These are phyloP conservation scores for Oppia nitens DNA, from an alignment of 1,140 invertebrate genomes.

Conservation along the genomic window DNA sequence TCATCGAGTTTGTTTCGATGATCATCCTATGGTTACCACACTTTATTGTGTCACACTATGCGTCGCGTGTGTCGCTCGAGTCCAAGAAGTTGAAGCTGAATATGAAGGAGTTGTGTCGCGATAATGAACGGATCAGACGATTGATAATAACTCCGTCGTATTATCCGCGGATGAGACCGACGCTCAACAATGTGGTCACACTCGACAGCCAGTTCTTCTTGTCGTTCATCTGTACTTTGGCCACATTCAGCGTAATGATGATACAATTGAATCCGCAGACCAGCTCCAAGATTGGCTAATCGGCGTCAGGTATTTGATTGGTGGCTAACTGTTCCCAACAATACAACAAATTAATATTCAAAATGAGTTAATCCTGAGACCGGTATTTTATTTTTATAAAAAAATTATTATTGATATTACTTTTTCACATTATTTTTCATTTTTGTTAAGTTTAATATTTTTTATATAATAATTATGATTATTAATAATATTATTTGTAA, in stretches of 20 bases:
- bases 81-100: conserved; percentile 3
- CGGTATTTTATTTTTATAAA: too few relatives aligned
- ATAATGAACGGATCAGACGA: not conserved
- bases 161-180: conserved; percentile 9
- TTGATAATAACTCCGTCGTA: not conserved
- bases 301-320: too few relatives aligned
- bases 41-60: conserved; percentile 5
- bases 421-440: too few relatives aligned
- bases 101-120: conserved; percentile 6
- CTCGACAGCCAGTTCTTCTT: conserved; percentile 6
- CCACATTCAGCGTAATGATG: conserved; percentile 9
- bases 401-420: too few relatives aligned
- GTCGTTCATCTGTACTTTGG: conserved; percentile 5
- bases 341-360: too few relatives aligned
- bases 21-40: conserved; percentile 9
- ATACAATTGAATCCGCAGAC: conserved; percentile 9
- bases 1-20: conserved; percentile 9
- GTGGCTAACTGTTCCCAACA: too few relatives aligned
- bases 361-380: too few relatives aligned
- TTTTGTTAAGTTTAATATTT: too few relatives aligned
- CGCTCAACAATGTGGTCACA: conserved; percentile 4
- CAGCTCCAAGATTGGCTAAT: conserved; percentile 5
- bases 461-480: too few relatives aligned
- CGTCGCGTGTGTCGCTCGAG: conserved; percentile 6
- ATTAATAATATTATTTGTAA: too few relatives aligned